Percentiles rank a stretch among this genome's conserved stretches.
These are phyloP conservation scores for Osmerus mordax DNA, from an alignment of 2,113 vertebrate genomes.

Conservation along the genomic window DNA sequence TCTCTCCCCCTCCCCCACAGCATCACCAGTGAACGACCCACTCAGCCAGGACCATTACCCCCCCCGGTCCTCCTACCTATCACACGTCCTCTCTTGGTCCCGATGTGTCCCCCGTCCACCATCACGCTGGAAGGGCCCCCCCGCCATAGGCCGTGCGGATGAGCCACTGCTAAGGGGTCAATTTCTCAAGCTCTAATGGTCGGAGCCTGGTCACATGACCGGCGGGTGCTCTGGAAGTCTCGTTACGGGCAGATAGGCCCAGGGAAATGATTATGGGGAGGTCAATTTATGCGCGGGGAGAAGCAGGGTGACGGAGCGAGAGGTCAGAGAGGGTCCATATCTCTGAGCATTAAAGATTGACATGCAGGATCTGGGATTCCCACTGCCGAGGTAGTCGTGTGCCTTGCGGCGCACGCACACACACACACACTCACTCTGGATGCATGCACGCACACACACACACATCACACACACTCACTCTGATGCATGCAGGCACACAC, in stretches of 20 bases:
- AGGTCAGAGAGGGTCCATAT: constrained; percentile 67
- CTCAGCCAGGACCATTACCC: constrained; percentile 51
- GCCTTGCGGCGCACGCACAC: constrained; percentile 30
- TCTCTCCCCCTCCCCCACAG: constrained; percentile 16
- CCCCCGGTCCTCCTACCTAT: constrained; percentile 53
- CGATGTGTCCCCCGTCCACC: too few species aligned
- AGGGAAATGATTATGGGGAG: constrained; percentile 70
- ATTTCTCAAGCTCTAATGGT: constrained; percentile 69
- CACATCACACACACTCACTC: too few species aligned
- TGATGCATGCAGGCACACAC: constrained; percentile 32
- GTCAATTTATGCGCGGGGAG: constrained; percentile 71
- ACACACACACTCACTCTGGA: constrained; percentile 37
- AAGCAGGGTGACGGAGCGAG: constrained; percentile 65
- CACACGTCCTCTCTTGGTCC: constrained; percentile 27
- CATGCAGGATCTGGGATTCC: constrained; percentile 64
- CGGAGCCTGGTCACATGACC: constrained; percentile 62
- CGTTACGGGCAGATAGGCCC: constrained; percentile 65
- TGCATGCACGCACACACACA: too few species aligned
- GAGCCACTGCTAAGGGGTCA: constrained; percentile 58
- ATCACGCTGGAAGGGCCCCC: background rate
- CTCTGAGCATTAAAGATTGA: constrained; percentile 72
- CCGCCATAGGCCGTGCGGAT: constrained; percentile 56
- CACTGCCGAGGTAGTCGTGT: constrained; percentile 29
- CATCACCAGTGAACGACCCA: constrained; percentile 48
- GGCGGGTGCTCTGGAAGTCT: constrained; percentile 56